A percentile compares a stretch with the other conserved stretches of the same genome.
Evolutionary conservation across 2,113 vertebrate genomes (phyloP).

Genomic region (Arizona elegans): DNA sequence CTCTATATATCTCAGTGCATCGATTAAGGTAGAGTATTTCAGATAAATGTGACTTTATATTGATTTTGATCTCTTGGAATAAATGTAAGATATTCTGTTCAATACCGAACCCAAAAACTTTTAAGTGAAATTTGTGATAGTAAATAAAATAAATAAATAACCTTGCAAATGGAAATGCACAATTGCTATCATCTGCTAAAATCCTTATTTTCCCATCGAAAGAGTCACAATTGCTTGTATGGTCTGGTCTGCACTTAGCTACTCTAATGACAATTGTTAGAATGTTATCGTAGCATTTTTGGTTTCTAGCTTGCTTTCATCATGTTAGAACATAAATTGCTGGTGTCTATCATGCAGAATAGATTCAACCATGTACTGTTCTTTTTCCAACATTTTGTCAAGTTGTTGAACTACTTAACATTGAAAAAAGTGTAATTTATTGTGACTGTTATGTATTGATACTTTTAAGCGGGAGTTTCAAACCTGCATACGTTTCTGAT

Average conservation of each 20-base stretch:
- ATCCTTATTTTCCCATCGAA: not conserved
- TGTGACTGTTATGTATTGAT: too few relatives aligned
- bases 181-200: slow-evolving; percentile 23
- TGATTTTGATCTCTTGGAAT: not conserved
- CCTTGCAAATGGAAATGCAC: not conserved
- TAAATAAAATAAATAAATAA: not conserved
- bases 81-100: not conserved
- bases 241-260: not conserved
- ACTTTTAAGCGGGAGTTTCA: too few relatives aligned
- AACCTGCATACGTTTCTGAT: too few relatives aligned
- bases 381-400: not conserved
- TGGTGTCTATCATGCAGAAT: not conserved
- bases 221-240: not conserved
- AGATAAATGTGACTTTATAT: not conserved
- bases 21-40: not conserved
- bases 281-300: not conserved
- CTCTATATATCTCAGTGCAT: not conserved
- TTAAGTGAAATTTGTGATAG: not conserved
- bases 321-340: not conserved
- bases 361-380: slow-evolving; percentile 1
- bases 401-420: slow-evolving; percentile 18
- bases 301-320: slow-evolving; percentile 9
- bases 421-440: not conserved
- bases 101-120: not conserved
- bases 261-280: not conserved